Evolutionary conservation across 92 coral and sea anemone species (phyloP).

Genomic region (Chrysogorgia sp.): DNA sequence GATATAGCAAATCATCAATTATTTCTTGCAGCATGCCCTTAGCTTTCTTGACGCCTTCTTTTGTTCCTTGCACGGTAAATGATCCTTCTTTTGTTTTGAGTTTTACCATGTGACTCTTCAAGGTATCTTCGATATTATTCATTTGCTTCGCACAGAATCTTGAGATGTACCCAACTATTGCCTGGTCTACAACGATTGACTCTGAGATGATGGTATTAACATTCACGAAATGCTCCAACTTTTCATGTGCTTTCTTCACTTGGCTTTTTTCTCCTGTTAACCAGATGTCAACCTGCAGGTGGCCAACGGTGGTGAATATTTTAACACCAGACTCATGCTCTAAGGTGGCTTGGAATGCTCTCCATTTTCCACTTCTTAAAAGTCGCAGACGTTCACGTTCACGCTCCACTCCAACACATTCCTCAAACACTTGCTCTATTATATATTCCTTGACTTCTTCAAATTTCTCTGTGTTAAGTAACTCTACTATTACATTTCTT

Average conservation of each 20-base stretch:
- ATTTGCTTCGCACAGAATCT: constrained; percentile 46
- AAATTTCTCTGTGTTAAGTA: background rate
- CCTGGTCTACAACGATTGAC: constrained; percentile 38
- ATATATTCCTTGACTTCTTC: background rate
- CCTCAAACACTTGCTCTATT: constrained; percentile 41
- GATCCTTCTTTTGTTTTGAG: constrained; percentile 38
- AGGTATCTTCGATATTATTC: constrained; percentile 30
- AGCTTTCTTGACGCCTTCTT: constrained; percentile 58
- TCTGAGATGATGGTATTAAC: constrained; percentile 66
- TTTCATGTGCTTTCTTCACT: constrained; percentile 31
- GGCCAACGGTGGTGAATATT: background rate
- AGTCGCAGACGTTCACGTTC: constrained; percentile 60
- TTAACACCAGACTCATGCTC: background rate
- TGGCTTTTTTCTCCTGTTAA: constrained; percentile 62
- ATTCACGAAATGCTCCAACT: constrained; percentile 56
- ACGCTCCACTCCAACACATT: constrained; percentile 49
- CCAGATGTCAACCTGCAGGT: constrained; percentile 31
- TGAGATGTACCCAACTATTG: constrained; percentile 50
- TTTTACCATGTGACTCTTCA: constrained; percentile 41
- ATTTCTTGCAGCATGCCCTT: constrained; percentile 21
- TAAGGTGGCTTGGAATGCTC: constrained; percentile 17
- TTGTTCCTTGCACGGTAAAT: constrained; percentile 62
- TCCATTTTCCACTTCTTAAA: constrained; percentile 61
- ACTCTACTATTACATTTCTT: background rate
- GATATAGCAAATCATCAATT: constrained; percentile 12